Evolutionary conservation across 2,888 invertebrate species (phyloP), one percentile per base, ranked within the genome.

Genomic region (Agrilus mali): DNA sequence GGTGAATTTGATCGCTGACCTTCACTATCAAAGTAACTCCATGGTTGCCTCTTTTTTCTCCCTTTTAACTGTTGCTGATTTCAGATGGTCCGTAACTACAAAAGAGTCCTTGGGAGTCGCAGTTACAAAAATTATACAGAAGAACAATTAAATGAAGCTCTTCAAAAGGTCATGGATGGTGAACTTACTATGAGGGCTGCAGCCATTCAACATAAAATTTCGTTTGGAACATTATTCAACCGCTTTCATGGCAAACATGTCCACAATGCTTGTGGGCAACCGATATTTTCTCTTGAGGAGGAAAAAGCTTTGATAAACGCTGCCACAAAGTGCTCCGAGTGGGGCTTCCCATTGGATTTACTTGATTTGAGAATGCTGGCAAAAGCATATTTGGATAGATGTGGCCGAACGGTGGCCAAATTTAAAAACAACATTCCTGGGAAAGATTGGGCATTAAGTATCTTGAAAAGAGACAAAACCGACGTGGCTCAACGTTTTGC

Each of bases 381-480:
- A 4, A 56, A 55, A 40, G 42, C 33, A 13, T 55, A 54, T 48
- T 43, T 56, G 14, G 52, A 56, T 36, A 38, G 47, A 12, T 15
- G 33, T 14, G 53, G 53, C 7, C 34, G 47, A 31, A 44, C 16
- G 3, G 48, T 52, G 38, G 33, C 16, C 8, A 46, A 41, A 43
- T 57, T 54, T 43, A 44, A 37, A 20, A 47, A 51, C 38, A 53
- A 53, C 47, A 40, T 51, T 15, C 53, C 48, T 15, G 47, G 46
- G 7, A 44, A 41, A 31, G 52, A 55, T 20, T 53, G 50, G 50
- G 52, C 47, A 2, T 32, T 36, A 12, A 37, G 43, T 13, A 17
- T 55, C 16, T 36, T 54, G 16, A 48, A 53, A 38, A 40, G 54
- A 16, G 50, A 53, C 40, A 53, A 51, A n/a, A n/a, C n/a, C n/a